A percentile compares a stretch with the other conserved stretches of the same genome.
Conservation (phyloP, 2,113 vertebrate species). For the Hippopotamus amphibius region DNA sequence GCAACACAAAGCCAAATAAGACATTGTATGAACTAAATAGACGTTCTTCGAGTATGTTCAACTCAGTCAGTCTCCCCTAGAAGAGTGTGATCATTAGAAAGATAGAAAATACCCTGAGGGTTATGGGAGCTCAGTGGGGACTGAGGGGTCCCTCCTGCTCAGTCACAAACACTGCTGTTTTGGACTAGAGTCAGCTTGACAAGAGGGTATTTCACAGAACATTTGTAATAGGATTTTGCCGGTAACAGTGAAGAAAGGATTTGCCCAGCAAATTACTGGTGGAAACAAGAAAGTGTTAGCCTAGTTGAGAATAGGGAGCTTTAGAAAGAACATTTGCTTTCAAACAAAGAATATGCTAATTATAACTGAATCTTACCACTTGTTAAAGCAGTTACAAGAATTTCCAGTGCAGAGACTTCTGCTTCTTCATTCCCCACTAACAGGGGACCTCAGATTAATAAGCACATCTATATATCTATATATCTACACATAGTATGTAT, state of each 20-base stretch:
- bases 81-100: neutral
- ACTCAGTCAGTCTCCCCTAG: neutral
- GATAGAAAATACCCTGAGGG: neutral
- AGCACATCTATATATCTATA: neutral
- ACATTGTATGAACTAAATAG: neutral
- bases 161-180: neutral
- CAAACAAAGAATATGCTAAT: slow-evolving; percentile 78
- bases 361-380: slow-evolving; percentile 55
- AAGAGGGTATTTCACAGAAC: neutral
- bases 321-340: slow-evolving; percentile 73
- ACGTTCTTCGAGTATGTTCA: neutral
- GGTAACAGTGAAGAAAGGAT: slow-evolving; percentile 52
- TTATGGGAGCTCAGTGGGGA: no score
- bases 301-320: slow-evolving; percentile 67
- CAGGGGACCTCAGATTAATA: neutral
- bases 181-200: neutral
- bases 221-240: slow-evolving; percentile 44
- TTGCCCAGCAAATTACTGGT: slow-evolving; percentile 71
- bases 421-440: neutral
- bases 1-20: neutral
- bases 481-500: neutral
- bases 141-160: neutral
- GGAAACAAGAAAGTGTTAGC: slow-evolving; percentile 67
- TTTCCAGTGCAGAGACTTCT: neutral
- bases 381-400: slow-evolving; percentile 57